phyloP scores from a whole-genome alignment of 2,888 invertebrate genomes.

The Cybosia mesomella region DNA sequence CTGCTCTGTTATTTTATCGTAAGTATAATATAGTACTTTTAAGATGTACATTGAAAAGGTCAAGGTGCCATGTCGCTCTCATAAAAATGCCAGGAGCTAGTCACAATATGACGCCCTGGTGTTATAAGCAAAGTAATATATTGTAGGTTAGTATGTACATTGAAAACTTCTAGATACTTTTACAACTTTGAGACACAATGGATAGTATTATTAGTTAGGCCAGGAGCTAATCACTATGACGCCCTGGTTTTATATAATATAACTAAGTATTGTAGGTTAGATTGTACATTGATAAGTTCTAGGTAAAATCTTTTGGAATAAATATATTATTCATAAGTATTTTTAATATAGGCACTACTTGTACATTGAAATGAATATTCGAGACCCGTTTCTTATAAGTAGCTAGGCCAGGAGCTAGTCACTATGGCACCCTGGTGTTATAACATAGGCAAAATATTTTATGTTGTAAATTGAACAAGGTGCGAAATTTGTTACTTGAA shows the following conservation, averaged over 20 bases:
- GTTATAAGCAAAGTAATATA: too few species aligned
- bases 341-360: not conserved
- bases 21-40: not conserved
- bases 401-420: not conserved
- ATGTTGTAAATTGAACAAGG: too few species aligned
- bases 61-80: too few species aligned
- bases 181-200: too few species aligned
- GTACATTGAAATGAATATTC: not conserved
- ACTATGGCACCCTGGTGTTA: not conserved
- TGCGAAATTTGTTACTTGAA: too few species aligned
- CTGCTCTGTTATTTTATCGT: too few species aligned
- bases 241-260: not conserved
- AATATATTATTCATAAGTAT: too few species aligned
- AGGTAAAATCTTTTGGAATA: too few species aligned
- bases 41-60: not conserved
- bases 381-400: too few species aligned
- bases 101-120: too few species aligned
- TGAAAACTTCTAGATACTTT: not conserved
- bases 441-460: not conserved
- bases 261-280: not conserved
- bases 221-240: conserved; percentile 3
- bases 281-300: not conserved
- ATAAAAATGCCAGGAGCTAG: too few species aligned
- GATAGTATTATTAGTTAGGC: not conserved
- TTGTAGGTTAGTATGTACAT: not conserved